Evolutionary conservation across 2,888 invertebrate genomes (phyloP).

Genomic region (Oasisia sp.): DNA sequence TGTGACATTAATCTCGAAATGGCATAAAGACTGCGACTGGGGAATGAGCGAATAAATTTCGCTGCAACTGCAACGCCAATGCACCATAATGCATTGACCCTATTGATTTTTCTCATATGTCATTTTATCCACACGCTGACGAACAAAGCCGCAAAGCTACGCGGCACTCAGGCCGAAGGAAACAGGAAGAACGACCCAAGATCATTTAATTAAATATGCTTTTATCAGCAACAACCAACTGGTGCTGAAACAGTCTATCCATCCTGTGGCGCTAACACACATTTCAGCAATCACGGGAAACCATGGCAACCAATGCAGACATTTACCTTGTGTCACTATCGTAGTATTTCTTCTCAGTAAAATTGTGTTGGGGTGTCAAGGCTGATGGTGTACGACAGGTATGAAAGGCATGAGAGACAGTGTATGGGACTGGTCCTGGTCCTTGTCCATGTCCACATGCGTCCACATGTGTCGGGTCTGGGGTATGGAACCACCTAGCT

Average conservation of each 20-base stretch:
- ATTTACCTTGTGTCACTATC: too few species aligned
- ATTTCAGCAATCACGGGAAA: background rate
- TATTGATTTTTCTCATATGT: conserved; percentile 13
- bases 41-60: conserved; percentile 1
- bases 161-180: background rate
- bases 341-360: background rate
- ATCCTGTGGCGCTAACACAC: background rate
- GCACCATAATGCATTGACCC: conserved; percentile 13
- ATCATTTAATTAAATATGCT: conserved; percentile 17
- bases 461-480: too few species aligned
- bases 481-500: too few species aligned
- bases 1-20: conserved; percentile 13
- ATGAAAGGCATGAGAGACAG: too few species aligned
- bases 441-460: too few species aligned
- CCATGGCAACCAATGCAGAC: background rate
- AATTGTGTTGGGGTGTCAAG: background rate
- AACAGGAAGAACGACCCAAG: background rate
- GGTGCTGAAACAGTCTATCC: background rate
- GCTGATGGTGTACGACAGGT: too few species aligned
- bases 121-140: background rate
- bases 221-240: background rate
- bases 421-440: too few species aligned
- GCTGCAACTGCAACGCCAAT: background rate
- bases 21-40: background rate
- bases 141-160: conserved; percentile 5